phyloP scores from a whole-genome alignment of 2,888 invertebrate species.

The Dasypolia templi region DNA sequence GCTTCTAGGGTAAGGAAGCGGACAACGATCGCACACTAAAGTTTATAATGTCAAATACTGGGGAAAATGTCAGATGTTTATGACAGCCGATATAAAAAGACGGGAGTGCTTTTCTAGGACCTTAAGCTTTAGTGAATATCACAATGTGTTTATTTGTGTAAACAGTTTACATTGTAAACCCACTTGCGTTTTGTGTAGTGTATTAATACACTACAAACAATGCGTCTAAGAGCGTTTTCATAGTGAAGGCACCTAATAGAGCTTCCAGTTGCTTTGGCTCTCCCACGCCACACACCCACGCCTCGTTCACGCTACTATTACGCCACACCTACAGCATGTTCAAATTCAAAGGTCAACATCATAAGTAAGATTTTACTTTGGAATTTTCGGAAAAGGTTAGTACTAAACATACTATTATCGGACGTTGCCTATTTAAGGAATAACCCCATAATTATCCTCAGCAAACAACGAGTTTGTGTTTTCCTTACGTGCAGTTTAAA shows the following conservation, averaged over 20 bases:
- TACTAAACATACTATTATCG: too few species aligned
- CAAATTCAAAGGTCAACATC: too few species aligned
- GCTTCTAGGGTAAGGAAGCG: too few species aligned
- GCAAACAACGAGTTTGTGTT: too few species aligned
- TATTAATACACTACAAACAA: background rate
- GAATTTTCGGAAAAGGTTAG: too few species aligned
- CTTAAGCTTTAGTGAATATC: background rate
- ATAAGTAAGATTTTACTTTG: too few species aligned
- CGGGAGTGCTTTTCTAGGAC: background rate
- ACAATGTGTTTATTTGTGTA: background rate
- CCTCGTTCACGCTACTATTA: background rate
- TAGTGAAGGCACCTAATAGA: background rate
- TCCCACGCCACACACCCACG: slow-evolving; percentile 5
- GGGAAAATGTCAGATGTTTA: background rate
- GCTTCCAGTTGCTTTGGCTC: background rate
- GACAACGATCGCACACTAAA: too few species aligned
- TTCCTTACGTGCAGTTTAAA: too few species aligned
- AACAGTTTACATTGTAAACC: background rate
- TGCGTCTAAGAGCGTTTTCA: background rate
- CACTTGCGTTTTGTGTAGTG: background rate
- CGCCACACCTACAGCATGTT: background rate
- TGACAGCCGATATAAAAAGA: background rate
- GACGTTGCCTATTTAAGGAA: too few species aligned
- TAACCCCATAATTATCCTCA: too few species aligned
- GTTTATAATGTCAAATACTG: too few species aligned